Conservation (phyloP, 2,113 vertebrate species). For the Siphamia tubifer region DNA sequence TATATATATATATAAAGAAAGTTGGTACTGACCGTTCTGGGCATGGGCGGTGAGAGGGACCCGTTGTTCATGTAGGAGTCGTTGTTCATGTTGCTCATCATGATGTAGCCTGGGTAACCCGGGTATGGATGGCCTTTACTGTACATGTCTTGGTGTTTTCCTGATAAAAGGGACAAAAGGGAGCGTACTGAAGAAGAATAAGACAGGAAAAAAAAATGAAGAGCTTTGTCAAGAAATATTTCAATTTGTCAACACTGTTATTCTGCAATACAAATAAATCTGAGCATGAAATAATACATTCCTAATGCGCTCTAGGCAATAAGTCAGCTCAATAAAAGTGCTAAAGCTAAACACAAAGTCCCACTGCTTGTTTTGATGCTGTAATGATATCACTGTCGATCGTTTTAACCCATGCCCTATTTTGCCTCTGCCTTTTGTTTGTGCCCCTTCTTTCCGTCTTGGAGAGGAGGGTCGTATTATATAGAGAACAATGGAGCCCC, state of each 20-base stretch:
- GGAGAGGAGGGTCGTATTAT: conserved; percentile 67
- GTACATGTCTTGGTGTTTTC: conserved; percentile 94
- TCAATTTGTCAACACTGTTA: not conserved
- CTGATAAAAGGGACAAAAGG: conserved; percentile 60
- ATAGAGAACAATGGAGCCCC: conserved; percentile 76
- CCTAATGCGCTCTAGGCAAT: not conserved
- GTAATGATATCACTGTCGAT: conserved; percentile 64
- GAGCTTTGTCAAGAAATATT: not conserved
- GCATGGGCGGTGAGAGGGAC: conserved; percentile 96
- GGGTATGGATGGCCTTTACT: conserved; percentile 91
- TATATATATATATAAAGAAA: not conserved
- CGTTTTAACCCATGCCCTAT: conserved; percentile 61
- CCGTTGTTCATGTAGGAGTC: conserved; percentile 98
- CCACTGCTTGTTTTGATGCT: conserved; percentile 7
- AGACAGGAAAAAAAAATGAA: not conserved
- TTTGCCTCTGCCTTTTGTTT: conserved; percentile 65
- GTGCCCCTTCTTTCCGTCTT: conserved; percentile 53
- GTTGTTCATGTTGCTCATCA: conserved; percentile 98
- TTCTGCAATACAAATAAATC: not conserved
- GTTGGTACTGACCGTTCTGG: conserved; percentile 91
- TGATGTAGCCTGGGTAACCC: conserved; percentile 96
- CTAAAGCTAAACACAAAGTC: conserved; percentile 8
- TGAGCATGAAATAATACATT: not conserved
- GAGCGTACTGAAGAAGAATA: not conserved
- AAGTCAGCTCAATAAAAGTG: not conserved